Percentiles rank a stretch among this genome's conserved stretches.
phyloP scores from a whole-genome alignment of 2,797 vertebrate genomes.

The Pelobates cultripes region DNA sequence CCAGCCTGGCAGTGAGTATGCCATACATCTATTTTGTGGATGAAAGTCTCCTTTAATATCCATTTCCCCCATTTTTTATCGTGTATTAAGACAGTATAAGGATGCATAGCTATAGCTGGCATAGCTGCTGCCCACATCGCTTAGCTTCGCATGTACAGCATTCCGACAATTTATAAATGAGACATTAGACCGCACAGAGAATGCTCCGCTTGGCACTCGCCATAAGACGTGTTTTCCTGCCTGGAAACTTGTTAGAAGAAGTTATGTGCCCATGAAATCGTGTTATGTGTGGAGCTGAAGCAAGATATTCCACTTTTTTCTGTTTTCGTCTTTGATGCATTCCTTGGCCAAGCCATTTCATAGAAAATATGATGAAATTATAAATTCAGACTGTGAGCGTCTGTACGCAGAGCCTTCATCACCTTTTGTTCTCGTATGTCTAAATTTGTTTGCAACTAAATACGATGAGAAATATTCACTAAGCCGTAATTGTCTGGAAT shows the following conservation, averaged over 20 bases:
- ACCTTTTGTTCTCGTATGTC: too few relatives aligned
- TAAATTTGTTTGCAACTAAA: too few relatives aligned
- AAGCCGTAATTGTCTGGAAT: too few relatives aligned
- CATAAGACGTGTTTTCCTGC: conserved; percentile 4
- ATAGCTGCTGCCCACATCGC: background rate
- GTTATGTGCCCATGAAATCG: conserved; percentile 12
- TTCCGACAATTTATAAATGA: background rate
- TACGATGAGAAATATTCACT: too few relatives aligned
- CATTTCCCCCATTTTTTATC: too few relatives aligned
- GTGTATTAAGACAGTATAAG: background rate
- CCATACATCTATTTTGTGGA: too few relatives aligned
- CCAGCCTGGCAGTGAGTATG: too few relatives aligned
- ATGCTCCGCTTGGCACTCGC: conserved; percentile 10
- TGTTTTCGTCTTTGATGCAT: background rate
- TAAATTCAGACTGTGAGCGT: too few relatives aligned
- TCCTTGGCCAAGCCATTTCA: background rate
- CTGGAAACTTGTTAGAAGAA: conserved; percentile 16
- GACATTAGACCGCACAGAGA: background rate
- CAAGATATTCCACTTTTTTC: background rate
- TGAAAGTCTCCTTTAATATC: too few relatives aligned
- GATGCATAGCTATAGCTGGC: background rate
- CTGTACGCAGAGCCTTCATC: too few relatives aligned
- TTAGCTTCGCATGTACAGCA: conserved; percentile 12
- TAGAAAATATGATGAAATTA: too few relatives aligned
- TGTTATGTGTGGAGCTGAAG: conserved; percentile 9